These are phyloP conservation scores for Phania funesta DNA, from an alignment of 2,888 invertebrate species.

Conservation along the genomic window DNA sequence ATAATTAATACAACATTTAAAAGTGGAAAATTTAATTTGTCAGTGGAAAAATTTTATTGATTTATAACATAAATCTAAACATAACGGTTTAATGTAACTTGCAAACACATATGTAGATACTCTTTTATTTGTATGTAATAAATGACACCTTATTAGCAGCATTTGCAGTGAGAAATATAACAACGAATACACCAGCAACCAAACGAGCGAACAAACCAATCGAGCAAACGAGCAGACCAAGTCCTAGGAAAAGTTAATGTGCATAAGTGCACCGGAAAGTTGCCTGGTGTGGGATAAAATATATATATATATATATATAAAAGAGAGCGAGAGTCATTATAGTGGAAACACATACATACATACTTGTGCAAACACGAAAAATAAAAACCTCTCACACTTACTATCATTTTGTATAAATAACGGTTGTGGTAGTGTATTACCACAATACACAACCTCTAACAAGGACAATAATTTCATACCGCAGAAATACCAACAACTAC, in stretches of 20 bases:
- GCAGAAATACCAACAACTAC: neutral
- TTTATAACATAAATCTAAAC: slow-evolving; percentile 70
- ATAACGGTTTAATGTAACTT: slow-evolving; percentile 50
- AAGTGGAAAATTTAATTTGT: slow-evolving; percentile 25
- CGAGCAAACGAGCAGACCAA: slow-evolving; percentile 27
- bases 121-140: slow-evolving; percentile 13
- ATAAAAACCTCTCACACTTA: slow-evolving; percentile 48
- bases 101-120: slow-evolving; percentile 34
- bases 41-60: slow-evolving; percentile 66
- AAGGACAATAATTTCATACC: slow-evolving; percentile 62
- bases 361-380: neutral
- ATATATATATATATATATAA: too few relatives aligned
- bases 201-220: slow-evolving; percentile 28
- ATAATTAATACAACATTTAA: neutral
- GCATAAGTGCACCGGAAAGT: slow-evolving; percentile 58
- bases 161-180: slow-evolving; percentile 16
- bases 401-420: slow-evolving; percentile 28
- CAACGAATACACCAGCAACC: slow-evolving; percentile 11
- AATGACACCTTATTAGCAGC: slow-evolving; percentile 46
- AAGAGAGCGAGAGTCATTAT: slow-evolving; percentile 37
- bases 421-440: slow-evolving; percentile 22
- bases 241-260: slow-evolving; percentile 30
- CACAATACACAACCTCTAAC: slow-evolving; percentile 53
- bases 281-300: slow-evolving; percentile 23
- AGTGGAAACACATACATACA: slow-evolving; percentile 20